phyloP scores from a whole-genome alignment of 2,113 vertebrate species.

The Delphinapterus leucas region DNA sequence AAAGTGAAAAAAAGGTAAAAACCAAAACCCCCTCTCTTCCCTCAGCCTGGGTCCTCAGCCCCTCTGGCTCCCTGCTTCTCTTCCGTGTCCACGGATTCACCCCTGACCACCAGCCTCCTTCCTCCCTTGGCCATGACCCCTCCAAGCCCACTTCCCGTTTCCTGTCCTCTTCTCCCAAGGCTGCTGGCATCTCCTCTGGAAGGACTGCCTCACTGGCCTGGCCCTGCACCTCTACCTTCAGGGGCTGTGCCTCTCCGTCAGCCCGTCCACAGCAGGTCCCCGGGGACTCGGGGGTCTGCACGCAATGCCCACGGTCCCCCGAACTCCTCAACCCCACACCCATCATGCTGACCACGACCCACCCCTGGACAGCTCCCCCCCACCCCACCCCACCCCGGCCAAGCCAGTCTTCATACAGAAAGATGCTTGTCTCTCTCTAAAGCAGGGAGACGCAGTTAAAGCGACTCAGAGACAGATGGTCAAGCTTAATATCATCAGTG shows the following conservation, averaged over 20 bases:
- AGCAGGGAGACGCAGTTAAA: background rate
- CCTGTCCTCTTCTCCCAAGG: background rate
- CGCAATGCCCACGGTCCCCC: background rate
- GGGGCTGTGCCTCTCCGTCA: background rate
- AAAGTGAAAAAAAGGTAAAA: background rate
- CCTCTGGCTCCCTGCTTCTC: background rate
- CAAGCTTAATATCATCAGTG: fast-evolving
- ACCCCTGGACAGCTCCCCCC: background rate
- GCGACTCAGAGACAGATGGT: background rate
- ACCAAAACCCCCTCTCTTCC: background rate
- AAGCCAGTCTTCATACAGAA: background rate
- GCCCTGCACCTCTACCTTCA: too few species aligned
- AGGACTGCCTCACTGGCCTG: background rate
- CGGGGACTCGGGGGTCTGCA: background rate
- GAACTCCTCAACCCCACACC: background rate
- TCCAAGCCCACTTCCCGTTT: background rate
- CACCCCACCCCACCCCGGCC: too few species aligned
- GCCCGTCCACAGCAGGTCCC: background rate
- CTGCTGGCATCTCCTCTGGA: background rate
- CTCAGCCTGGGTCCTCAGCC: background rate
- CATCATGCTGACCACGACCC: background rate
- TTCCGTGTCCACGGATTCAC: fast-evolving
- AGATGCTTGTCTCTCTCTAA: background rate
- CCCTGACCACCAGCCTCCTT: background rate
- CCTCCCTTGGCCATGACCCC: background rate